phyloP scores from a whole-genome alignment of 2,888 invertebrate genomes.

The Scelioninae gen. 1 region DNA sequence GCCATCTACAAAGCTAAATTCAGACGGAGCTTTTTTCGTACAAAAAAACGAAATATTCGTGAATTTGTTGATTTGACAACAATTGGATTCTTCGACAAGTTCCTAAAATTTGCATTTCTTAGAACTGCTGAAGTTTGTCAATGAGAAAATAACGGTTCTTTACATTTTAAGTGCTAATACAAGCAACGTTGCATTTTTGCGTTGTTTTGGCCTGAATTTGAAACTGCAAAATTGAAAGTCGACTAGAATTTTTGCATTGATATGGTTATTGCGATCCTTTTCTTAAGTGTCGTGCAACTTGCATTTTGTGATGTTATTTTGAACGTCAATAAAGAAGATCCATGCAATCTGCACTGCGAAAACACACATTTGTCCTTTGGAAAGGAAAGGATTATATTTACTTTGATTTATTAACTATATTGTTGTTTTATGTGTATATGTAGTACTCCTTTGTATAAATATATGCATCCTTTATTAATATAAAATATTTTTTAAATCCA shows the following conservation, averaged over 20 bases:
- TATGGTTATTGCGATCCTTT: conserved; percentile 24
- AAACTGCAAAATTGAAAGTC: background rate
- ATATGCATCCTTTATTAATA: no score
- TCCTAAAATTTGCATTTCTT: background rate
- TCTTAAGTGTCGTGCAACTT: conserved; percentile 22
- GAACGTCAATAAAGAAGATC: conserved; percentile 76
- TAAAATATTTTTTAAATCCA: background rate
- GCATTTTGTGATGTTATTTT: conserved; percentile 73
- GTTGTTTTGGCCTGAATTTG: conserved; percentile 9
- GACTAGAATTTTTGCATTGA: background rate
- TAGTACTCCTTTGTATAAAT: no score
- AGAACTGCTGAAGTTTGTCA: background rate
- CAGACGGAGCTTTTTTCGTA: background rate
- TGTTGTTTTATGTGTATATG: background rate
- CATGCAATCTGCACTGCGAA: conserved; percentile 78
- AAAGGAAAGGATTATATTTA: conserved; percentile 62
- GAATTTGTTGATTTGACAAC: conserved; percentile 3
- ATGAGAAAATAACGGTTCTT: background rate
- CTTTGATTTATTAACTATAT: background rate
- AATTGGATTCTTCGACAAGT: background rate
- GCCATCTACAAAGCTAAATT: background rate
- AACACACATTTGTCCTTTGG: conserved; percentile 73
- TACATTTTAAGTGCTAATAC: background rate
- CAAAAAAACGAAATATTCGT: conserved; percentile 2
- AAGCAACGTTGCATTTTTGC: conserved; percentile 16